These are phyloP conservation scores for Halocynthia aurantium DNA, from an alignment of 23 tunicate species.

Conservation along the genomic window DNA sequence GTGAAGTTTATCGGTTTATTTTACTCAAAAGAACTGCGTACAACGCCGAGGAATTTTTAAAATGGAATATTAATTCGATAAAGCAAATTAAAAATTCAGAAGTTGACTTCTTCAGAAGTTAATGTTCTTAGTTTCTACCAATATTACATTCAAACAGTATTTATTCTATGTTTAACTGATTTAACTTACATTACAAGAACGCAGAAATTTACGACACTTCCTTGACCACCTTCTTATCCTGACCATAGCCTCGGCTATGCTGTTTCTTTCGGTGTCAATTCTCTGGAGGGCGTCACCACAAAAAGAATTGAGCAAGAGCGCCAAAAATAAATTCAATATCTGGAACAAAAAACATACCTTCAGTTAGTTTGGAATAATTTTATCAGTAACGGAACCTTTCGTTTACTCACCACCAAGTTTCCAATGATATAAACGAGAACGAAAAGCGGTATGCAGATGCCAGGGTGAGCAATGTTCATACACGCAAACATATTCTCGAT, in stretches of 20 bases:
- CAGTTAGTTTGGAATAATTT: neutral
- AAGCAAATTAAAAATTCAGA: too few relatives aligned
- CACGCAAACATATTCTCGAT: conserved; percentile 95
- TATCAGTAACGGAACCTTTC: neutral
- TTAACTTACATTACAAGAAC: conserved; percentile 27
- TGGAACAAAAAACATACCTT: conserved; percentile 5
- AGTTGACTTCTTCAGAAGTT: too few relatives aligned
- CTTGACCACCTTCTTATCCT: conserved; percentile 39
- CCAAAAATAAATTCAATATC: conserved; percentile 93
- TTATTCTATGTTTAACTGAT: too few relatives aligned
- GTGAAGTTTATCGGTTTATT: neutral
- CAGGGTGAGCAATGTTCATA: conserved; percentile 55
- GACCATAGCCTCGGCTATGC: conserved; percentile 66
- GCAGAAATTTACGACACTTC: conserved; percentile 5
- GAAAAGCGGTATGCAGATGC: conserved; percentile 87
- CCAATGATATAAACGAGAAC: conserved; percentile 85
- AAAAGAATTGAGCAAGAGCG: conserved; percentile 92
- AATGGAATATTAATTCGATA: too few relatives aligned
- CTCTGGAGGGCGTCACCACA: conserved; percentile 79
- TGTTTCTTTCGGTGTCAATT: conserved; percentile 44
- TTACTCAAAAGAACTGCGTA: too few relatives aligned
- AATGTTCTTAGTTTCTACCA: too few relatives aligned
- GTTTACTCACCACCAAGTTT: conserved; percentile 79
- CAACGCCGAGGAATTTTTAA: too few relatives aligned
- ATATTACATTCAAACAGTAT: too few relatives aligned